Percentiles rank a stretch among this genome's conserved stretches.
Evolutionary conservation across 2,797 vertebrate species (phyloP).

Genomic region (Spinus olivaceus): DNA sequence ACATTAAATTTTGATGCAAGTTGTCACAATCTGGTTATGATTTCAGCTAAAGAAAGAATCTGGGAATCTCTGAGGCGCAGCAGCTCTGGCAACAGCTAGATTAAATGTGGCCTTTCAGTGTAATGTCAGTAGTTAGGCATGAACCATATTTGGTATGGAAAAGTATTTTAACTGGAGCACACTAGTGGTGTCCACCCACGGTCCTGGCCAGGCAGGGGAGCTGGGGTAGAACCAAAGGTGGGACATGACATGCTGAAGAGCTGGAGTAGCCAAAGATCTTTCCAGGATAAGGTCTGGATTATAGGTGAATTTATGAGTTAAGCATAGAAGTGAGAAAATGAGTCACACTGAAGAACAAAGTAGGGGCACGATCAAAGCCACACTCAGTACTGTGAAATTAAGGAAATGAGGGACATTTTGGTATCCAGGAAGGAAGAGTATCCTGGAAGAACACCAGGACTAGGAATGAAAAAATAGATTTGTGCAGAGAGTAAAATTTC

Average conservation of each 20-base stretch:
- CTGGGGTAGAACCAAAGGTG: background rate
- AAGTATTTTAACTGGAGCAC: background rate
- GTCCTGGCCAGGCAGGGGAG: background rate
- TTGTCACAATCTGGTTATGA: background rate
- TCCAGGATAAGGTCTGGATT: background rate
- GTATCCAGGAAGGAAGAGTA: background rate
- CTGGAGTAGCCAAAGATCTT: background rate
- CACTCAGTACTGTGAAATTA: background rate
- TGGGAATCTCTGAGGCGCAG: background rate
- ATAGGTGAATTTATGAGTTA: background rate
- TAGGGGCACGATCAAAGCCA: background rate
- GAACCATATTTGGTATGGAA: background rate
- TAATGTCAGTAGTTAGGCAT: background rate
- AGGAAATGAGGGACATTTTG: background rate
- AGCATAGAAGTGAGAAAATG: background rate
- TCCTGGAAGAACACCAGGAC: background rate
- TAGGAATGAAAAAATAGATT: background rate
- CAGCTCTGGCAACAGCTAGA: background rate
- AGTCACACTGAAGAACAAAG: background rate
- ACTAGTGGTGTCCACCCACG: background rate
- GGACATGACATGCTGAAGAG: rapidly evolving
- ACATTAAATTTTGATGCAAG: background rate
- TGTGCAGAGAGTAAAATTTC: background rate
- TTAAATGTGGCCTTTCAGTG: background rate
- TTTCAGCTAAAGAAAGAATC: background rate